Base-by-base conservation (phyloP, 92 coral and sea anemone genomes). In the Zoanthus solanderi region DNA sequence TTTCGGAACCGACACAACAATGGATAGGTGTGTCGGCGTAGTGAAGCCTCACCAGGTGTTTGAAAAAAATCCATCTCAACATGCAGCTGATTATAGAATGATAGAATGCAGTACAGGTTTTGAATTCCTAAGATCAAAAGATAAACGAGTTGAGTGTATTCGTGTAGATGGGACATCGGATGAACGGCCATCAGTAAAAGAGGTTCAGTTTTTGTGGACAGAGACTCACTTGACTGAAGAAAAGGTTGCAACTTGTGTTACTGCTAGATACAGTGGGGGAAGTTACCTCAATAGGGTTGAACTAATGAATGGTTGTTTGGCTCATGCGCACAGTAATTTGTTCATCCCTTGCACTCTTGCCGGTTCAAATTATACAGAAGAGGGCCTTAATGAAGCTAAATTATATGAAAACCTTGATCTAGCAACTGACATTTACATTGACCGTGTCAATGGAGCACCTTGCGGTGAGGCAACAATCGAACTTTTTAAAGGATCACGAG, bases 141-240 rank as follows among this genome's bases (percentile, higher is more conserved):
- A 61, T 61, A 87, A 78, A 69, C 53, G 30, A 0, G 78, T 87
- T 53, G 86, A 79, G 30, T 87, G 90, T 48, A 71, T 87, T 71
- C 90, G 86, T 79, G 86, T 87, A 60, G 86, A 87, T 71, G 90
- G 86, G 18, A 86, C 86, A 50, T 46, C 86, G 0, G 80, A 87
- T 87, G 79, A 87, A 79, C 78, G 86, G 10, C 90, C 86, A 30
- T 87, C 81, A 29, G 86, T 69, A 31, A 67, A 78, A 87, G 86
- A 78, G 46, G 86, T 79, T 63, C 79, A 78, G 90, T 68, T 87
- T 87, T 57, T 78, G 76, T 77, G 78, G 90, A 78, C 90, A 0
- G 90, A 78, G 83, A 57, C 32, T 60, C 90, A 87, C 83, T 68
- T 87, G 53, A 80, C 87, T n/a, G 74, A 80, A 69, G 90, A 58